A percentile compares a stretch with the other conserved stretches of the same genome.
Conservation (phyloP, 2,113 vertebrate genomes). For the Plecotus auritus region DNA sequence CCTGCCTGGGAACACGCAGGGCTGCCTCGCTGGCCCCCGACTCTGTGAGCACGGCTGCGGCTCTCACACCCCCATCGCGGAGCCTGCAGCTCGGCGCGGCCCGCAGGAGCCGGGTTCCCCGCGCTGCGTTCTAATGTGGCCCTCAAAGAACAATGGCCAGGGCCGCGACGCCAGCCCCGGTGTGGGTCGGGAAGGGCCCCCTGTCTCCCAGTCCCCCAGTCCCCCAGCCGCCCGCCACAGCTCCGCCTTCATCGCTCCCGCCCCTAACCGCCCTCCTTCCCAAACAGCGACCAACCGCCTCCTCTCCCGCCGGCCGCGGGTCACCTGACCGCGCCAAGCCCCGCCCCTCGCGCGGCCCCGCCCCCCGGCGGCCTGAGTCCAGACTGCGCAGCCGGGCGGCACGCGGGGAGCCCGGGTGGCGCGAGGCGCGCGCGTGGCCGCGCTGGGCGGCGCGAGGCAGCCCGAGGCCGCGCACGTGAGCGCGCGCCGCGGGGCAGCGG, state of each 20-base stretch:
- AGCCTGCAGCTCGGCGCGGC: neutral
- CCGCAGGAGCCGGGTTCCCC: neutral
- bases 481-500: neutral
- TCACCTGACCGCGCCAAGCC: neutral
- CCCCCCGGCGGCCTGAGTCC: neutral
- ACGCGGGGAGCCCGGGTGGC: neutral
- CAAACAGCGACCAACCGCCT: slow-evolving; percentile 72
- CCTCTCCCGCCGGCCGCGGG: slow-evolving; percentile 12
- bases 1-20: neutral
- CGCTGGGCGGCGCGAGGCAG: neutral
- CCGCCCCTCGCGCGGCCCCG: neutral
- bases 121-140: neutral
- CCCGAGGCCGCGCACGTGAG: neutral
- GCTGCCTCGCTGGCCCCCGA: neutral
- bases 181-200: neutral
- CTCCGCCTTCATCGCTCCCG: no score
- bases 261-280: slow-evolving; percentile 34
- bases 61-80: accelerated
- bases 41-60: no score
- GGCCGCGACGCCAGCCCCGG: accelerated
- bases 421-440: neutral
- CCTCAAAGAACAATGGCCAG: neutral
- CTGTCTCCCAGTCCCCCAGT: neutral
- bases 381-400: neutral
- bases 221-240: neutral